Base-by-base conservation (phyloP, 1,140 invertebrate species). In the Phocides pigmalion region DNA sequence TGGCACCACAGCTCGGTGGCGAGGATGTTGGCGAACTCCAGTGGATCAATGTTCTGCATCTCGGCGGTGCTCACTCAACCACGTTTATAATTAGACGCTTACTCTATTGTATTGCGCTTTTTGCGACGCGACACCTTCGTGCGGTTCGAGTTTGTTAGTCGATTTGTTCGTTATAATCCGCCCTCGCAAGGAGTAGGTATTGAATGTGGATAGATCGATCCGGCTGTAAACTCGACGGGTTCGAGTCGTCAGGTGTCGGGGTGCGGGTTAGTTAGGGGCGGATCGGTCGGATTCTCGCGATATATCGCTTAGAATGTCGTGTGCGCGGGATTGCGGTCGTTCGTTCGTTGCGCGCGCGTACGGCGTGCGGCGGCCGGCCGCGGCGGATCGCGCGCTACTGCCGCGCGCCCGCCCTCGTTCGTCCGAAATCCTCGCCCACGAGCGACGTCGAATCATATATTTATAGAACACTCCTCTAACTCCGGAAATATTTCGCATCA, bases 21-120 rank as follows among this genome's bases (percentile, higher is more conserved):
- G 72, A 96, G 93, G 87, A 96, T 95, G 90, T 94, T 95, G 63
- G 95, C 95, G 84, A 96, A 95, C 92, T 96, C 95, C 91, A 94
- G 93, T 72, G 95, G 94, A 92, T 96, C 95, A 91, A 96, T 94
- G 86, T 91, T 87, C 86, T 89, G 87, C 87, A 91, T 89, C 66
- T 82, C 74, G 62, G 56, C 71, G 72, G 64, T 75, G 75, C 66
- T 80, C 70, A 70, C 72, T 79, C 79, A 80, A 81, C 76, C 81
- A 83, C 87, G 87, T 81, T 87, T 91, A 91, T 83, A 84, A 87
- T 91, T 91, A 91, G 89, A 84, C 85, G 84, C 82, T 89, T 85
- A 87, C 86, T 83, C 86, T 90, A 90, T 88, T 90, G 88, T 90
- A 79, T 86, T 88, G 85, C 85, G 85, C 89, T 91, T 89, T 89